Evolutionary conservation across 2,113 vertebrate species (phyloP).

Genomic region (Barbus barbus): DNA sequence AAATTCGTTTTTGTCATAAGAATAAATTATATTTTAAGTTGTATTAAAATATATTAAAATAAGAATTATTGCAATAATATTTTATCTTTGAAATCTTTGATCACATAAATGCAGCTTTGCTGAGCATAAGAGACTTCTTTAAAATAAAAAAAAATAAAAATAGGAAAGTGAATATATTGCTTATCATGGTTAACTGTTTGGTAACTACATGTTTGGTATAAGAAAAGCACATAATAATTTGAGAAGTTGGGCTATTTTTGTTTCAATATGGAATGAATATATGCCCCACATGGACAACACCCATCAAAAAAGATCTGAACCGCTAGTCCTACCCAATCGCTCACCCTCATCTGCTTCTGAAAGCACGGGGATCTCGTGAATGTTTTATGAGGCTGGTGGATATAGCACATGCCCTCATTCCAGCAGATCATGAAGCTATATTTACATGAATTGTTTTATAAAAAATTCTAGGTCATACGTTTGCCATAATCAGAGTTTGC

Average conservation of each 20-base stretch:
- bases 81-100: too few species aligned
- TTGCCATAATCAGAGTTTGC: not conserved
- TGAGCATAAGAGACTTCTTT: not conserved
- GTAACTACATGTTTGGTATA: not conserved
- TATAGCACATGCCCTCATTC: constrained; percentile 45
- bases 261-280: not conserved
- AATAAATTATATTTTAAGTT: not conserved
- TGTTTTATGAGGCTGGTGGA: constrained; percentile 48
- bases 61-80: not conserved
- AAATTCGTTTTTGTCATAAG: not conserved
- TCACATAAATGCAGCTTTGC: too few species aligned
- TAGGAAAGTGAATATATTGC: not conserved
- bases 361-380: constrained; percentile 34
- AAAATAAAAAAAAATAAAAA: too few species aligned
- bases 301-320: not conserved
- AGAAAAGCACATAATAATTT: not conserved
- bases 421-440: constrained; percentile 47
- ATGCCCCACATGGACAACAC: not conserved
- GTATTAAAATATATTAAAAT: not conserved
- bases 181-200: not conserved
- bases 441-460: constrained; percentile 58
- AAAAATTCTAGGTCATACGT: constrained; percentile 46
- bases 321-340: not conserved
- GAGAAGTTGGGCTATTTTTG: not conserved
- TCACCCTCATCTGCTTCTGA: constrained; percentile 18